Conservation (phyloP, 2,113 vertebrate genomes). For the Heterotilapia buettikoferi region DNA sequence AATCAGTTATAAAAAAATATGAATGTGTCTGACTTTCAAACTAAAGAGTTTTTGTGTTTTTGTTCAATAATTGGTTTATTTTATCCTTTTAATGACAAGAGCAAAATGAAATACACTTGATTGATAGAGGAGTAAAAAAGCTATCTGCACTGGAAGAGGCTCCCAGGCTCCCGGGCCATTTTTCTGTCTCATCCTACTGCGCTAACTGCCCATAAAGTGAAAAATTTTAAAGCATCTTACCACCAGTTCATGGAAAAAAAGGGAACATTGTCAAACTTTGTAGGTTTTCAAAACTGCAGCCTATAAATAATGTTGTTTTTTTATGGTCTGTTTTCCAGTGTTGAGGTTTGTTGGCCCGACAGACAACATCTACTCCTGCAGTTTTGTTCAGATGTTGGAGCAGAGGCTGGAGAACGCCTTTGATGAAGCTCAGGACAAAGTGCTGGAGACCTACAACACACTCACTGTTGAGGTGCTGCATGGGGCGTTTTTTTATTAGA, state of each 20-base stretch:
- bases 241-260: neutral
- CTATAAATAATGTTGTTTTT: neutral
- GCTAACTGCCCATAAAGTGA: neutral
- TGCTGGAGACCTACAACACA: constrained; percentile 82
- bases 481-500: neutral
- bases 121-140: neutral
- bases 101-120: neutral
- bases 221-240: accelerated
- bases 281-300: neutral
- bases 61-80: neutral
- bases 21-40: neutral
- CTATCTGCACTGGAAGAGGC: neutral
- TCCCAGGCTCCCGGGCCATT: neutral
- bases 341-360: constrained; percentile 88
- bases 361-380: constrained; percentile 89
- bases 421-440: constrained; percentile 88
- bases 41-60: neutral
- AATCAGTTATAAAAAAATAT: neutral
- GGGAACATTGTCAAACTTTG: neutral
- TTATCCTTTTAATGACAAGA: neutral
- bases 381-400: constrained; percentile 89
- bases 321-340: constrained; percentile 51
- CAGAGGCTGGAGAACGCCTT: constrained; percentile 86
- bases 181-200: neutral
- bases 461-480: constrained; percentile 84